These are phyloP conservation scores for Osedax frankpressi DNA, from an alignment of 2,888 invertebrate species.

Conservation along the genomic window DNA sequence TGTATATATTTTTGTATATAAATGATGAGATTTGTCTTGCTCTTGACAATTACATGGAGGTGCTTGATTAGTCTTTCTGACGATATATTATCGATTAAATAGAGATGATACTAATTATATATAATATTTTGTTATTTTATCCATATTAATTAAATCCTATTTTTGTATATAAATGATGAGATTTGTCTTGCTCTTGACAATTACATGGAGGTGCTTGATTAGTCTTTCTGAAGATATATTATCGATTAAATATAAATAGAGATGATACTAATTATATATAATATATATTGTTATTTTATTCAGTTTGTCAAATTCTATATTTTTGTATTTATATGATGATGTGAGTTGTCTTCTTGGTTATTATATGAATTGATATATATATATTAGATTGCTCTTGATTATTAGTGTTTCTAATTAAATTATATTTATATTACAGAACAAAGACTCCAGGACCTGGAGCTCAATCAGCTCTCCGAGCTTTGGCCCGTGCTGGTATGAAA, in stretches of 20 bases:
- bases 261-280: neutral
- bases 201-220: neutral
- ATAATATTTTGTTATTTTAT: neutral
- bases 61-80: neutral
- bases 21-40: neutral
- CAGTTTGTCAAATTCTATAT: too few relatives aligned
- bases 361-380: too few relatives aligned
- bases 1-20: neutral
- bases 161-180: neutral
- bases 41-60: neutral
- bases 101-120: neutral
- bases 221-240: neutral
- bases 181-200: neutral
- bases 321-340: too few relatives aligned
- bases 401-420: too few relatives aligned
- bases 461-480: conserved; percentile 82
- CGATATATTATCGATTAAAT: neutral
- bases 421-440: conserved; percentile 54
- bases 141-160: neutral
- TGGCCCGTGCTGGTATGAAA: conserved; percentile 97
- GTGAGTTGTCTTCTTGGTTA: too few relatives aligned
- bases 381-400: too few relatives aligned
- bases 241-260: neutral
- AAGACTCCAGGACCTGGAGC: conserved; percentile 98
- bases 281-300: neutral